Evolutionary conservation across 2,888 invertebrate genomes (phyloP), one percentile per base, ranked within the genome.

Genomic region (Idaea aversata): DNA sequence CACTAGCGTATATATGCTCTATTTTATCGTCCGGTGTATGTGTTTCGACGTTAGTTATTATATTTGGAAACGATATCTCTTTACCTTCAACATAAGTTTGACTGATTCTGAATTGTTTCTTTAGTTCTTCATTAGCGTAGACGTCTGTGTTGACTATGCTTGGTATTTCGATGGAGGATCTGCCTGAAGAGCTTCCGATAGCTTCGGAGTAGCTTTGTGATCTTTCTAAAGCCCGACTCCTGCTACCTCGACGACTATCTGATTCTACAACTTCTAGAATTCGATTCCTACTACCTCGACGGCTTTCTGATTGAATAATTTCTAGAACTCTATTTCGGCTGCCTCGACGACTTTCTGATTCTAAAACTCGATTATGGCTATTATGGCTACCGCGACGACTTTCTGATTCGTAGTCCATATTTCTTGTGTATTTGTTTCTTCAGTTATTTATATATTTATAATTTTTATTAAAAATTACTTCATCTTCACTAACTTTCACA

Each of bases 191-290:
- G 47, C 84, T 88, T 1, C 90, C 90, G 1, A 93, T 92, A 0
- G 93, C 93, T 79, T 89, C 93, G 0, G 91, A 91, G 63, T 93
- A 93, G 72, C 93, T 93, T 0, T 86, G 69, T 0, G 93, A 93
- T 72, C 93, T 77, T 74, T 91, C 91, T n/a, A 93, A 70, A 0
- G 84, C 80, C 63, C 91, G 74, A 13, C 63, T 77, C 65, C 87
- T 75, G 63, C 91, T 91, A 0, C 86, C 86, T 65, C 90, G 73
- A 5, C 88, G 75, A n/a, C 86, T 73, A 36, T 81, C 78, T 35
- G 78, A 78, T 15, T 79, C 77, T 15, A 59, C 7, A 13, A 47
- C 47, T 47, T 47, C 47, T 13, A 47, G 47, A 10, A 47, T 10
- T 47, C 47, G 47, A 13, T 47, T 47, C 10, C 47, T 47, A 13